These are phyloP conservation scores for Caenorhabditis latens DNA, from an alignment of 1,140 invertebrate genomes.

Conservation along the genomic window DNA sequence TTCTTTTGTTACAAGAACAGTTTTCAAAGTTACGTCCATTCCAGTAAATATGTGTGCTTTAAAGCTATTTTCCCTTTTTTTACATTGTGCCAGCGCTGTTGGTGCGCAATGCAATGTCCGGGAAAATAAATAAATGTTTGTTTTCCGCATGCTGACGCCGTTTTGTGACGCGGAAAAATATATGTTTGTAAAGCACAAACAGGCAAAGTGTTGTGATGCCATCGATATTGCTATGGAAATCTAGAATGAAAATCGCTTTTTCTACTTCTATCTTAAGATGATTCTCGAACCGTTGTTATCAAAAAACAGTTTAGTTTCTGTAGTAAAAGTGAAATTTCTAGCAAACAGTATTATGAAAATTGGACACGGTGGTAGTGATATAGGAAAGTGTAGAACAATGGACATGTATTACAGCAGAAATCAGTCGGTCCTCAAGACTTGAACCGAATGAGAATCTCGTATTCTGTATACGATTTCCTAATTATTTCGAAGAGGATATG, in stretches of 20 bases:
- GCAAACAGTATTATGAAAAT: neutral
- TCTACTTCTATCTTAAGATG: neutral
- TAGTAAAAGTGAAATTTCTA: neutral
- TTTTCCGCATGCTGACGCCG: constrained; percentile 54
- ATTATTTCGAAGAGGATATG: neutral
- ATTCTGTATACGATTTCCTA: neutral
- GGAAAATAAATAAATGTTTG: constrained; percentile 47
- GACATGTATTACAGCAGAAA: constrained; percentile 9
- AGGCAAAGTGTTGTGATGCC: constrained; percentile 25
- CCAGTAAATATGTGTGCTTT: neutral
- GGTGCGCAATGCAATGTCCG: neutral
- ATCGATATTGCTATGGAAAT: neutral
- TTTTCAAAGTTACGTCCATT: neutral
- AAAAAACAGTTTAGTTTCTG: neutral
- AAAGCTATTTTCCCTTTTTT: constrained; percentile 3
- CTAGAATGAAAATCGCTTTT: neutral
- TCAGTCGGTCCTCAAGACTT: neutral
- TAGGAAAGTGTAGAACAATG: constrained; percentile 3
- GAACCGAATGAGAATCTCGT: neutral
- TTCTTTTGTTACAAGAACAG: no score
- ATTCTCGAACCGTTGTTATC: neutral
- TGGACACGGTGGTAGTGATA: constrained; percentile 5
- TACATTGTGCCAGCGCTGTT: neutral
- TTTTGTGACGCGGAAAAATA: constrained; percentile 15
- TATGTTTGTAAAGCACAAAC: constrained; percentile 52